These are phyloP conservation scores for Daktulosphaira vitifoliae DNA, from an alignment of 1,140 invertebrate genomes.

Conservation along the genomic window DNA sequence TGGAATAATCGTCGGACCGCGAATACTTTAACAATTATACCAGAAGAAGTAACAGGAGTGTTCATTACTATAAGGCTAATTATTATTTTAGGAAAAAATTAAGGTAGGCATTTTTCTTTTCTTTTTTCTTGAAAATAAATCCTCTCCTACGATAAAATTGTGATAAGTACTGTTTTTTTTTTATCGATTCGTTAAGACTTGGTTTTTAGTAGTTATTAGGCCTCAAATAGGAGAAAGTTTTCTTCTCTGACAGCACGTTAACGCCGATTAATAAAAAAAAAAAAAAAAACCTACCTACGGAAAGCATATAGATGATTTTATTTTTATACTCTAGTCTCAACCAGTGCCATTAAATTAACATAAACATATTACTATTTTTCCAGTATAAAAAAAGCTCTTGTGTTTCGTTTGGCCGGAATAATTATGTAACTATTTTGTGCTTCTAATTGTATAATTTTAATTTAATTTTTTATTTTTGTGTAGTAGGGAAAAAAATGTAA, in stretches of 20 bases:
- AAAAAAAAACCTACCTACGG: too few relatives aligned
- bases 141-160: conserved; percentile 31
- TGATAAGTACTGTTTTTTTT: conserved; percentile 31
- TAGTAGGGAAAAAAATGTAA: conserved; percentile 14
- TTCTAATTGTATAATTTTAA: too few relatives aligned
- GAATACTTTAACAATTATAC: conserved; percentile 17
- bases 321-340: conserved; percentile 30
- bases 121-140: neutral
- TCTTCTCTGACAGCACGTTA: conserved; percentile 27
- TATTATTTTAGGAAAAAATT: conserved; percentile 6
- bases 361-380: too few relatives aligned
- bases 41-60: conserved; percentile 31
- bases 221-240: neutral
- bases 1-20: neutral
- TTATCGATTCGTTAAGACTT: conserved; percentile 26
- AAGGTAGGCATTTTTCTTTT: conserved; percentile 6
- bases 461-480: too few relatives aligned
- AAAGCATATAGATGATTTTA: neutral
- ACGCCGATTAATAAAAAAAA: conserved; percentile 16
- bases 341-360: too few relatives aligned
- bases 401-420: conserved; percentile 6
- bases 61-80: conserved; percentile 26
- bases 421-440: too few relatives aligned
- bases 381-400: neutral
- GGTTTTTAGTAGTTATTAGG: conserved; percentile 28